Evolutionary conservation across 2,888 invertebrate species (phyloP).

Genomic region (Patella caerulea): DNA sequence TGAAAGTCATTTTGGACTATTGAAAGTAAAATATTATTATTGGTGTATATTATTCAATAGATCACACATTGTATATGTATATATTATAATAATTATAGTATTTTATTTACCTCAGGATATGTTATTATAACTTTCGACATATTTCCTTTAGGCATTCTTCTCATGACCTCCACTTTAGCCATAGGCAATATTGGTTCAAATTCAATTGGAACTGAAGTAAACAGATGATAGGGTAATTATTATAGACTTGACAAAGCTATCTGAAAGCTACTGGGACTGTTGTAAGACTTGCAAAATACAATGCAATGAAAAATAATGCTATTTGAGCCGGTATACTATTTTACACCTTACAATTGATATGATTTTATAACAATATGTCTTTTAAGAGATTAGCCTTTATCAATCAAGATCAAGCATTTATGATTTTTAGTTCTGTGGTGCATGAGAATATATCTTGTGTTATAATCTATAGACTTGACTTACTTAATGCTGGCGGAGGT

Average conservation of each 20-base stretch:
- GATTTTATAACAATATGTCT: conserved; percentile 10
- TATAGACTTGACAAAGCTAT: conserved; percentile 14
- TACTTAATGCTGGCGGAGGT: conserved; percentile 62
- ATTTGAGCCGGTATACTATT: neutral
- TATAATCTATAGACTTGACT: conserved; percentile 33
- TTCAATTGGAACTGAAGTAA: conserved; percentile 47
- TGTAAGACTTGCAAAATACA: no score
- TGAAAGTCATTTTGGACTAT: no score
- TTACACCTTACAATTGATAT: neutral
- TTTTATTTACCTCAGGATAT: conserved; percentile 55
- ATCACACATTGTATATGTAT: no score
- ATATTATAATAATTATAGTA: neutral
- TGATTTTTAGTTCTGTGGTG: no score
- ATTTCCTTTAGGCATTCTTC: conserved; percentile 66
- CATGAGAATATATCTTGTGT: no score
- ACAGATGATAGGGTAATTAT: neutral
- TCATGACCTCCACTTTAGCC: conserved; percentile 59
- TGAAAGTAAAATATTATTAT: no score
- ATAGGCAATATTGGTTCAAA: conserved; percentile 63
- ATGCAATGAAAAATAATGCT: no score
- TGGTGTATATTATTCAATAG: no score
- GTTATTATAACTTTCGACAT: conserved; percentile 68
- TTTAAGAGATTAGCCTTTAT: neutral
- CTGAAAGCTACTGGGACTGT: no score
- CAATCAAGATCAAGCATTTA: no score